phyloP scores from a whole-genome alignment of 2,797 vertebrate genomes.

The Anas bernieri region DNA sequence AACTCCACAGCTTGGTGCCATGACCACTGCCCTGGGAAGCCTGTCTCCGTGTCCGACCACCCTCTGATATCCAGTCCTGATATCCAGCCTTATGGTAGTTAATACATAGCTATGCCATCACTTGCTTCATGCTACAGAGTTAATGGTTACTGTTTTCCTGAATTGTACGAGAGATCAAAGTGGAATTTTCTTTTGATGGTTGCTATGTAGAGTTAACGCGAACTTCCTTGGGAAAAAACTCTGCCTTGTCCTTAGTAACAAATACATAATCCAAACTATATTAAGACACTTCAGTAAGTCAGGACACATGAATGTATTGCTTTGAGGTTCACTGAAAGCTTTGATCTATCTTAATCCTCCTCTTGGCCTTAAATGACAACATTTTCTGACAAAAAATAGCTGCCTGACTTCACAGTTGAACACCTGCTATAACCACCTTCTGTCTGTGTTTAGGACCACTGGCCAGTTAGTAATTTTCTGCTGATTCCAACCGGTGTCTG shows the following conservation, averaged over 20 bases:
- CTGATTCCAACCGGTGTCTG: background rate
- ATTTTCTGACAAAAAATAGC: background rate
- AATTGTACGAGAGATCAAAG: background rate
- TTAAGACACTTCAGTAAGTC: background rate
- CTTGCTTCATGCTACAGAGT: background rate
- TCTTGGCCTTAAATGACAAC: background rate
- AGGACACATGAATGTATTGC: background rate
- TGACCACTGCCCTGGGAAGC: too few relatives aligned
- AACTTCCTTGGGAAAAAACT: background rate
- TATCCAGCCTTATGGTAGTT: rapidly evolving
- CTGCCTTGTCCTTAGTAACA: background rate
- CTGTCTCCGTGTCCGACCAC: too few relatives aligned
- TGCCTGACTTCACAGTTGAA: background rate
- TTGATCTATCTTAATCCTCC: background rate
- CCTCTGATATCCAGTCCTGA: too few relatives aligned
- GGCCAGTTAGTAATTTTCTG: background rate
- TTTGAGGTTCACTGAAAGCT: background rate
- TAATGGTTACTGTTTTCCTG: background rate
- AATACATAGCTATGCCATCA: background rate
- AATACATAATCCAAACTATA: background rate
- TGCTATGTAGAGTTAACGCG: background rate
- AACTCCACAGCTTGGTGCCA: too few relatives aligned
- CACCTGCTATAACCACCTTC: background rate
- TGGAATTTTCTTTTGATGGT: background rate
- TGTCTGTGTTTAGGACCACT: background rate